phyloP scores from a whole-genome alignment of 2,888 invertebrate species.

The Euplexia lucipara region DNA sequence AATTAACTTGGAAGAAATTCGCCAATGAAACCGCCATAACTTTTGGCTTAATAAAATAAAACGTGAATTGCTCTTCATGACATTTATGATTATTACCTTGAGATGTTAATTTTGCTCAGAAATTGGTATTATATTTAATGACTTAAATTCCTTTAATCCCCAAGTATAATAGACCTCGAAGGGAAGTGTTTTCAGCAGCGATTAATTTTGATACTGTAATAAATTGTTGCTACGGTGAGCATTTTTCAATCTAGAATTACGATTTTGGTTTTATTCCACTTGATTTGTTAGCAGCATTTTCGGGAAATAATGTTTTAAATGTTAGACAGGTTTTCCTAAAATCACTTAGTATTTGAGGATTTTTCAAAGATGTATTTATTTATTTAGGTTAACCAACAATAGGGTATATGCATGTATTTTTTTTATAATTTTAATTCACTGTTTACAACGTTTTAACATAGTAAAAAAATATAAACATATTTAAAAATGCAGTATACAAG shows the following conservation, averaged over 20 bases:
- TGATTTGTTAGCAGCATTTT: conserved; percentile 9
- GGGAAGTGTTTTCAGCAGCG: conserved; percentile 51
- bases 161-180: conserved; percentile 49
- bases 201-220: conserved; percentile 59
- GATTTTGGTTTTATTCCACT: conserved; percentile 26
- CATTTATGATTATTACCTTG: conserved; percentile 62
- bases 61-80: conserved; percentile 46
- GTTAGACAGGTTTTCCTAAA: no score
- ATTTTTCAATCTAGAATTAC: conserved; percentile 39
- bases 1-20: conserved; percentile 7
- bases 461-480: no score
- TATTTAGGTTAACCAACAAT: no score
- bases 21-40: neutral
- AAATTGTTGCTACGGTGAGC: conserved; percentile 41
- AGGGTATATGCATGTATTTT: no score
- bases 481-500: no score
- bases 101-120: conserved; percentile 57
- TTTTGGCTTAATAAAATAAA: conserved; percentile 51
- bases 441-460: no score
- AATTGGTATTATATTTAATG: conserved; percentile 46
- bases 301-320: neutral
- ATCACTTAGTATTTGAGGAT: no score
- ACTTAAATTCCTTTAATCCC: conserved; percentile 54
- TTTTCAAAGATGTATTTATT: no score
- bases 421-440: no score